These are phyloP conservation scores for Thyatira batis DNA, from an alignment of 2,888 invertebrate genomes.

Conservation along the genomic window DNA sequence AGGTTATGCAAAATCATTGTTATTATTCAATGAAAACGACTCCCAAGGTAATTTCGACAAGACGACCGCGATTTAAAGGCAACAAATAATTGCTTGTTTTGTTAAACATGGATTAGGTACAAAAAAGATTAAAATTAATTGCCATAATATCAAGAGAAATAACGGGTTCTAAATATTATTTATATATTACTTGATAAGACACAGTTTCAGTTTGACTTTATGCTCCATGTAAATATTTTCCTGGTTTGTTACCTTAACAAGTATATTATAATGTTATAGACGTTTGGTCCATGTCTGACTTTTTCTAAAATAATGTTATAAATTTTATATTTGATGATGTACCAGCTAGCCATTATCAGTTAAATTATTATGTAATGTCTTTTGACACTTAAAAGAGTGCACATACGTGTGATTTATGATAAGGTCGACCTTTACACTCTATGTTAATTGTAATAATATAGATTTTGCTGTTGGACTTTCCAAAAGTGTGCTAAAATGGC, in stretches of 20 bases:
- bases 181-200: neutral
- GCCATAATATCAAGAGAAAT: neutral
- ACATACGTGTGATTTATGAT: neutral
- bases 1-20: slow-evolving; percentile 43
- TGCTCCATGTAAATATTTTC: neutral
- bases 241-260: neutral
- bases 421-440: neutral
- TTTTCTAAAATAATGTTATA: neutral
- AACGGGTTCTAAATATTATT: neutral
- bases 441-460: neutral
- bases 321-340: neutral
- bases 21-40: slow-evolving; percentile 32
- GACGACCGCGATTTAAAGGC: slow-evolving; percentile 4
- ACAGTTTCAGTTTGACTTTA: neutral
- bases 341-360: neutral
- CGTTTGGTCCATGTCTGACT: neutral
- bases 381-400: neutral
- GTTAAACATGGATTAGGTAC: neutral
- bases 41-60: slow-evolving; percentile 30
- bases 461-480: neutral
- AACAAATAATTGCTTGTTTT: slow-evolving; percentile 1
- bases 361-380: neutral
- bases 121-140: neutral
- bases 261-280: neutral
- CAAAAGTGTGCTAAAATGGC: neutral